Conservation (phyloP, 2,113 vertebrate genomes). For the Myiopsitta monachus region DNA sequence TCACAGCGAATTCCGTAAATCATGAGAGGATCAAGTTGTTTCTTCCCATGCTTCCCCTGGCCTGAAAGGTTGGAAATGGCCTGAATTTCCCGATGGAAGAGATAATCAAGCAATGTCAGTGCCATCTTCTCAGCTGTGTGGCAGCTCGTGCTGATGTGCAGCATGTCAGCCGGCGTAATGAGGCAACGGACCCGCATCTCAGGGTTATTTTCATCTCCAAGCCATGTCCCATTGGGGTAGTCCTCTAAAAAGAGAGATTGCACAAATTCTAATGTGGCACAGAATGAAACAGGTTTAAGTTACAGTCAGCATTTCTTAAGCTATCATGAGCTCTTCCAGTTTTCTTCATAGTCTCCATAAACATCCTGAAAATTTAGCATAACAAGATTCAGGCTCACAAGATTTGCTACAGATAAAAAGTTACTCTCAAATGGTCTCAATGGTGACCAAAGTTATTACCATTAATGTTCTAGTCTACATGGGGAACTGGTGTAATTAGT, state of each 20-base stretch:
- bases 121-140: slow-evolving; percentile 98
- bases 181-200: slow-evolving; percentile 96
- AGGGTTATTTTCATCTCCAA: slow-evolving; percentile 92
- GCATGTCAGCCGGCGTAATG: slow-evolving; percentile 91
- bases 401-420: too few relatives aligned
- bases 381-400: background rate
- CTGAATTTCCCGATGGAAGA: slow-evolving; percentile 96
- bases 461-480: background rate
- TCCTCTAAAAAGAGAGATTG: slow-evolving; percentile 71
- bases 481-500: background rate
- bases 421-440: background rate
- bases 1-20: slow-evolving; percentile 98
- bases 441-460: background rate
- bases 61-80: slow-evolving; percentile 97
- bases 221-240: slow-evolving; percentile 92
- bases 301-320: background rate
- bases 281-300: background rate
- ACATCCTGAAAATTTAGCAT: background rate
- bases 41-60: slow-evolving; percentile 97
- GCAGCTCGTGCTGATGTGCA: slow-evolving; percentile 95
- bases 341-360: background rate
- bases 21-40: slow-evolving; percentile 97
- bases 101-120: slow-evolving; percentile 91
- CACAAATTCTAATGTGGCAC: background rate
- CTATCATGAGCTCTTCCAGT: background rate